Conservation (phyloP, 2,113 vertebrate species). For the Elaphurus davidianus region DNA sequence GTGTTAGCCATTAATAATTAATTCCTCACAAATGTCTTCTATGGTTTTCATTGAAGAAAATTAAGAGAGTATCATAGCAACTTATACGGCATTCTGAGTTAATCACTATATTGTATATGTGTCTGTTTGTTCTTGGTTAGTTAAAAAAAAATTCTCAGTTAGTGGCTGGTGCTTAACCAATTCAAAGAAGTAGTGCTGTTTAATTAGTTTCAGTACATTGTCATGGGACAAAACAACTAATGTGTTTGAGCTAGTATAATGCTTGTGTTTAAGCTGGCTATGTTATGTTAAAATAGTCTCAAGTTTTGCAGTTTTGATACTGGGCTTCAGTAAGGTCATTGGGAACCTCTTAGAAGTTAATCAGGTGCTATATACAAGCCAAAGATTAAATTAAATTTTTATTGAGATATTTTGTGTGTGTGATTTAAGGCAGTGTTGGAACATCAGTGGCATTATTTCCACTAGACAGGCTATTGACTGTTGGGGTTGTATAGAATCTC, state of each 20-base stretch:
- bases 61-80: not conserved
- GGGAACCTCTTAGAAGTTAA: not conserved
- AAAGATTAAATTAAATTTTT: not conserved
- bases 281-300: conserved; percentile 17
- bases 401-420: not conserved
- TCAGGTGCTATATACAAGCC: not conserved
- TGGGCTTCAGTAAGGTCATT: not conserved
- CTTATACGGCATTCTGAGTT: not conserved
- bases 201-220: not conserved
- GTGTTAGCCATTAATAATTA: not conserved
- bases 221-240: not conserved
- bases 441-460: not conserved
- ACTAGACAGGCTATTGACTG: not conserved
- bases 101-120: not conserved
- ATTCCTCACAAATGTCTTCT: not conserved
- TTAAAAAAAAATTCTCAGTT: not conserved
- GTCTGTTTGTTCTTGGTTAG: not conserved
- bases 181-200: not conserved
- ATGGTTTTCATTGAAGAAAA: conserved; percentile 27
- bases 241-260: not conserved
- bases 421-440: not conserved
- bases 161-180: not conserved
- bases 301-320: not conserved
- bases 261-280: not conserved
- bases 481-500: not conserved